Base-by-base conservation (phyloP, 2,113 vertebrate species). In the Lucifuga dentata region DNA sequence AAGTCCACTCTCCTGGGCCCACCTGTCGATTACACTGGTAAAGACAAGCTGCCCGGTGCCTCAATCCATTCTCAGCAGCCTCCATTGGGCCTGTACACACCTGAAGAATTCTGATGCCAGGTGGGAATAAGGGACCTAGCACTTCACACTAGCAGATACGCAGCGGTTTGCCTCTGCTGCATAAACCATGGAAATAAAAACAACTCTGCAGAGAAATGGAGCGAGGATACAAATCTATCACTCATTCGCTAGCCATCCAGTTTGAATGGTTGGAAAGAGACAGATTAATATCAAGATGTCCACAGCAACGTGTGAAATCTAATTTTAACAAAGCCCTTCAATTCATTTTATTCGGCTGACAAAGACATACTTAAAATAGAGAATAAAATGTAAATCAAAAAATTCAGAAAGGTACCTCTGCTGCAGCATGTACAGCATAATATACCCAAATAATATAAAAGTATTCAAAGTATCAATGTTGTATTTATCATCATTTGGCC, bases 1-100 rank as follows among this genome's bases (percentile, higher is more conserved):
- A 60, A 84, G 74, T 68, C 66, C 73, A 36, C 64, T 89, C 88
- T 89, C 88, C 60, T 58, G 86, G 84, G 88, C 36, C 80, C 86
- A 86, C 80, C 85, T 86, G 90, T 90, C 86, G 76, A 88, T 89
- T 87, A 84, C 82, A 83, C 53, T 78, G 77, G 78, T 77, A 12
- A 88, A 91, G 89, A 90, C 85, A 79, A 86, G 86, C 84, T 74
- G 77, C 76, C 68, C 60, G 68, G 80, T 62, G 76, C 83, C 80
- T 80, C 73, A 48, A 78, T 89, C 66, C 79, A 89, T 88, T 81
- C 81, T 63, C 70, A 65, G 63, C 76, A 78, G 80, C 78, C 68
- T 83, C 71, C 75, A 68, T 46, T 24, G 59, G 76, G 73, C 60
- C 58, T 59, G 64, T 15, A 71, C 63, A 83, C 84, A 88, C 80